phyloP scores from a whole-genome alignment of 2,113 vertebrate genomes.

The Cariama cristata region DNA sequence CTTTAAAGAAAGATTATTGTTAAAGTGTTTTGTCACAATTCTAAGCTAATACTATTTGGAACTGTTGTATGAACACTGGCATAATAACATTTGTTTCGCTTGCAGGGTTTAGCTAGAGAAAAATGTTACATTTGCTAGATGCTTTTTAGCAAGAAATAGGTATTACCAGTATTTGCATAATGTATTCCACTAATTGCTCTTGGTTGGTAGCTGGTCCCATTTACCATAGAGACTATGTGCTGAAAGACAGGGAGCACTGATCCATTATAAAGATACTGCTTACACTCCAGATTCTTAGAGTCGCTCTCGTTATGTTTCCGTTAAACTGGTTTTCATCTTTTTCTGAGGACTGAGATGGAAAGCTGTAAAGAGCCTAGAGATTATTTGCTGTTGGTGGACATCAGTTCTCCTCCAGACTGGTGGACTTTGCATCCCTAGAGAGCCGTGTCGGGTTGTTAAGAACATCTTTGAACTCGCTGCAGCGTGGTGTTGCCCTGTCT shows the following conservation, averaged over 20 bases:
- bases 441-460: not conserved
- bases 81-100: not conserved
- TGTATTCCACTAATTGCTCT: constrained; percentile 52
- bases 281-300: not conserved
- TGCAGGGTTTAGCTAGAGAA: constrained; percentile 26
- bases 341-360: not conserved
- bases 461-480: accelerated
- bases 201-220: constrained; percentile 44
- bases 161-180: constrained; percentile 40
- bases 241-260: constrained; percentile 36
- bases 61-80: not conserved
- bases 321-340: not conserved
- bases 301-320: constrained; percentile 18
- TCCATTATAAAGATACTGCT: constrained; percentile 34
- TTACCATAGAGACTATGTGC: constrained; percentile 55
- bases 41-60: not conserved
- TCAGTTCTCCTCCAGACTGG: not conserved
- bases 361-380: not conserved
- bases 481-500: not conserved
- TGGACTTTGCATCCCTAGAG: not conserved
- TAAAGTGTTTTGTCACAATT: constrained; percentile 11
- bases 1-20: constrained; percentile 43
- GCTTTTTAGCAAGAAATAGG: constrained; percentile 21
- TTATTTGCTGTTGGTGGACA: not conserved
- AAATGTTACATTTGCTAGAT: constrained; percentile 18